Evolutionary conservation across 2,888 invertebrate genomes (phyloP).

Genomic region (Agrochola circellaris): DNA sequence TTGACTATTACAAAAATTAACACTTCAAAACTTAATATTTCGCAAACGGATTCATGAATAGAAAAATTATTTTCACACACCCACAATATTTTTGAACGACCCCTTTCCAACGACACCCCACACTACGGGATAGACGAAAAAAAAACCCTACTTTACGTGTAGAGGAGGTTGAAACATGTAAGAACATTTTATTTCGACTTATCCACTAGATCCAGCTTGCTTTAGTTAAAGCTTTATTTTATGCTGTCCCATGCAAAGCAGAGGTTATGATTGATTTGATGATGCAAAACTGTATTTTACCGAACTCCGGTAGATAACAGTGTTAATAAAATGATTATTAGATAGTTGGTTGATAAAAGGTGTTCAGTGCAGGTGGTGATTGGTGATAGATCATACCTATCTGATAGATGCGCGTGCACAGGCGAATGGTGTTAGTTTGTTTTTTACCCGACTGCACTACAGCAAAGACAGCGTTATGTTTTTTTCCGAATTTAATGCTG

Average conservation of each 20-base stretch:
- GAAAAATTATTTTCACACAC: too few relatives aligned
- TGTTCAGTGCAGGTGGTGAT: constrained; percentile 21
- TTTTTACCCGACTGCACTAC: not conserved
- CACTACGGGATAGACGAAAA: too few relatives aligned
- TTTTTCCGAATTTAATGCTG: constrained; percentile 1
- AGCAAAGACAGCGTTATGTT: not conserved
- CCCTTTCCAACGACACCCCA: too few relatives aligned
- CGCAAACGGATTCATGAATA: too few relatives aligned
- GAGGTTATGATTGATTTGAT: not conserved
- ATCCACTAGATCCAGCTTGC: not conserved
- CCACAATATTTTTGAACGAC: too few relatives aligned
- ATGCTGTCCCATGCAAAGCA: not conserved
- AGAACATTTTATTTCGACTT: not conserved
- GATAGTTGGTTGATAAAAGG: constrained; percentile 18
- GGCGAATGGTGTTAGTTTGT: not conserved
- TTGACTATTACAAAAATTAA: too few relatives aligned
- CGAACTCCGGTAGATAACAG: not conserved
- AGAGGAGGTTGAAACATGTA: too few relatives aligned
- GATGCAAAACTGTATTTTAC: not conserved
- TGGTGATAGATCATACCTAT: not conserved
- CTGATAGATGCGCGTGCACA: constrained; percentile 1
- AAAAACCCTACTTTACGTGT: too few relatives aligned
- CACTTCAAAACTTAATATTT: too few relatives aligned
- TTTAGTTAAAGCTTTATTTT: not conserved
- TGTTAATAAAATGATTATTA: constrained; percentile 37